A percentile compares a stretch with the other conserved stretches of the same genome.
Evolutionary conservation across 2,888 invertebrate genomes (phyloP).

Genomic region (Candidula unifasciata): DNA sequence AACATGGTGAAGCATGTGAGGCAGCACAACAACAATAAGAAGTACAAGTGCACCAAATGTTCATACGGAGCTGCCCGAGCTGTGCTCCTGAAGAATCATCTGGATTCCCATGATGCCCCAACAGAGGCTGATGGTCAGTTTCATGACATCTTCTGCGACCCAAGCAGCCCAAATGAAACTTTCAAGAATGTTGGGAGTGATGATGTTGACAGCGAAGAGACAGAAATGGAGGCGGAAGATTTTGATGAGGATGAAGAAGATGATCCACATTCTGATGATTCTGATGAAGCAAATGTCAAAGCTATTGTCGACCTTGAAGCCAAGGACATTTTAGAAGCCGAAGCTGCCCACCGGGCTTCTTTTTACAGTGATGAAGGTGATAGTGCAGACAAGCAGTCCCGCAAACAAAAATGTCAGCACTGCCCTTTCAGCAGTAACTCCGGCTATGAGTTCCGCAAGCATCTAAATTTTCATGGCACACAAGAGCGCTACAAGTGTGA

Average conservation of each 20-base stretch:
- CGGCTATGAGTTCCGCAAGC: constrained; percentile 63
- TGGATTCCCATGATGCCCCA: constrained; percentile 60
- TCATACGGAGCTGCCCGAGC: constrained; percentile 66
- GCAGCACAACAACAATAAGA: constrained; percentile 65
- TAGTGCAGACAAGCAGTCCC: constrained; percentile 38
- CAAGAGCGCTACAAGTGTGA: constrained; percentile 66
- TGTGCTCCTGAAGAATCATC: constrained; percentile 65
- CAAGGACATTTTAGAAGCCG: constrained; percentile 50
- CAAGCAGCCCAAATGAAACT: constrained; percentile 25
- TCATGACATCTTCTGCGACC: constrained; percentile 60
- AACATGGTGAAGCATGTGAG: constrained; percentile 67
- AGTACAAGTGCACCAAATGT: constrained; percentile 67
- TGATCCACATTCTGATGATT: constrained; percentile 35
- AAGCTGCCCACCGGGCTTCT: constrained; percentile 44
- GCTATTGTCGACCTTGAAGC: constrained; percentile 50
- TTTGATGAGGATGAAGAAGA: constrained; percentile 40
- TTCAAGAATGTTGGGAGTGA: constrained; percentile 34
- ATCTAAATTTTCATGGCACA: constrained; percentile 63
- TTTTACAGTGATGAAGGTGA: constrained; percentile 4
- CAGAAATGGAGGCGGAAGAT: constrained; percentile 55
- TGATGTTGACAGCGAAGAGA: constrained; percentile 42
- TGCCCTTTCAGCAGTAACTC: constrained; percentile 68
- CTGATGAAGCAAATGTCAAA: constrained; percentile 47
- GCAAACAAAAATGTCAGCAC: constrained; percentile 59
- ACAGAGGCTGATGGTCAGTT: constrained; percentile 55